Evolutionary conservation across 2,888 invertebrate genomes (phyloP).

Genomic region (Ectobius pallidus): DNA sequence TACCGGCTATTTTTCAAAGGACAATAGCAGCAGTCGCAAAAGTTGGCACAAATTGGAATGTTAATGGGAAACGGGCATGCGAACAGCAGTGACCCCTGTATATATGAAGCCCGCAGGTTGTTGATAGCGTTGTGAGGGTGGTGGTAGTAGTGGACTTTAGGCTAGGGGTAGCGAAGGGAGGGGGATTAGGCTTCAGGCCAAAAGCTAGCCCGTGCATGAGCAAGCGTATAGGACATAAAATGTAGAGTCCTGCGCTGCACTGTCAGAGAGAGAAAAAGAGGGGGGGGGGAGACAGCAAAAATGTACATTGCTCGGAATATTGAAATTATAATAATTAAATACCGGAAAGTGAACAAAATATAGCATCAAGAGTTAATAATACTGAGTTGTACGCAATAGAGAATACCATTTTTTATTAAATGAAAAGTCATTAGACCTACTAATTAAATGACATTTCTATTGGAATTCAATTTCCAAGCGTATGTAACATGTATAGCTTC

Average conservation of each 20-base stretch:
- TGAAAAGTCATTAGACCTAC: constrained; percentile 27
- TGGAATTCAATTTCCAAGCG: constrained; percentile 23
- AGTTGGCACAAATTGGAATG: constrained; percentile 40
- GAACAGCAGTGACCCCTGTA: constrained; percentile 23
- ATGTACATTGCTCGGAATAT: constrained; percentile 14
- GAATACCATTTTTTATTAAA: constrained; percentile 26
- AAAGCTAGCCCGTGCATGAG: constrained; percentile 25
- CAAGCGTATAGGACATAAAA: background rate
- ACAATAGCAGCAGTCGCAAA: constrained; percentile 36
- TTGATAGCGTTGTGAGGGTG: constrained; percentile 11
- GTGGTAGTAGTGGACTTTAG: background rate
- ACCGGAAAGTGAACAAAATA: constrained; percentile 30
- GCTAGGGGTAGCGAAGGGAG: background rate
- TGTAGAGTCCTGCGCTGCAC: background rate
- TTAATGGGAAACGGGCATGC: constrained; percentile 30
- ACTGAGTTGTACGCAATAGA: constrained; percentile 1
- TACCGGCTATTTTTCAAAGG: constrained; percentile 37
- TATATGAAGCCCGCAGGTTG: constrained; percentile 30
- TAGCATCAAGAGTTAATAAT: constrained; percentile 22
- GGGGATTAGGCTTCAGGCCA: constrained; percentile 22
- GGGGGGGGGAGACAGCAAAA: constrained; percentile 10
- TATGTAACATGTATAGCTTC: background rate
- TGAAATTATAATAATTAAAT: constrained; percentile 32
- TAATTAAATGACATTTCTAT: constrained; percentile 30
- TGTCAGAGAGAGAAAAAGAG: background rate